Evolutionary conservation across 2,113 vertebrate genomes (phyloP), one percentile per base, ranked within the genome.

Genomic region (Clarias batrachus): DNA sequence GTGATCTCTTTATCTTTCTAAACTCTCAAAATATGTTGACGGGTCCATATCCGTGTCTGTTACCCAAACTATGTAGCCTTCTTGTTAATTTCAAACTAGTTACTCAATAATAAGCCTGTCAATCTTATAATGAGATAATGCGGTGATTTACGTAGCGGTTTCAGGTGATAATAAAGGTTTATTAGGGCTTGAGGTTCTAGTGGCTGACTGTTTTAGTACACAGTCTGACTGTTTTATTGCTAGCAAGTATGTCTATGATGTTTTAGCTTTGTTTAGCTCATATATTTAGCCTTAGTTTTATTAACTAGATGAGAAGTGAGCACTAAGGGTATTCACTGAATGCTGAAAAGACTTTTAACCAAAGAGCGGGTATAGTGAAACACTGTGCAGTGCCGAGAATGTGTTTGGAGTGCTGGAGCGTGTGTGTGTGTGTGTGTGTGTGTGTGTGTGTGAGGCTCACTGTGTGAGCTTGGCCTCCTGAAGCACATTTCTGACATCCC

Each of bases 401-500:
- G 21, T 52, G 23, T 52, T 33, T 33, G 30, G 30, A 33, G 30
- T 33, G 33, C 33, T 37, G 2, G 33, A 37, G 33, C 33, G 37
- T 76, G 56, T 74, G 54, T 60, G 23, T 54, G 16, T 33, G 14
- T 23, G 88, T 30, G 0, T 30, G 30, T 73, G 37, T 37, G 11
- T 27, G 65, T 10, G 37, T 14, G n/a, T 33, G 56, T 60, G 19
- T 23, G 84, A 91, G 48, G 48, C 95, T 90, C 89, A 97, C 96
- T 87, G 92, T 1, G 70, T 84, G 25, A 91, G 86, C 52, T 92
- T 90, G 80, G 93, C 89, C 78, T 94, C 94, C 21, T 88, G 91
- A 74, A 96, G 54, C 0, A 95, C 80, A 60, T 78, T 68, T 66
- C 87, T 90, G 87, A 97, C 87, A 83, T 97, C 93, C 17, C 88